Base-by-base conservation (phyloP, 2,888 invertebrate species). In the Masnerella sp. region DNA sequence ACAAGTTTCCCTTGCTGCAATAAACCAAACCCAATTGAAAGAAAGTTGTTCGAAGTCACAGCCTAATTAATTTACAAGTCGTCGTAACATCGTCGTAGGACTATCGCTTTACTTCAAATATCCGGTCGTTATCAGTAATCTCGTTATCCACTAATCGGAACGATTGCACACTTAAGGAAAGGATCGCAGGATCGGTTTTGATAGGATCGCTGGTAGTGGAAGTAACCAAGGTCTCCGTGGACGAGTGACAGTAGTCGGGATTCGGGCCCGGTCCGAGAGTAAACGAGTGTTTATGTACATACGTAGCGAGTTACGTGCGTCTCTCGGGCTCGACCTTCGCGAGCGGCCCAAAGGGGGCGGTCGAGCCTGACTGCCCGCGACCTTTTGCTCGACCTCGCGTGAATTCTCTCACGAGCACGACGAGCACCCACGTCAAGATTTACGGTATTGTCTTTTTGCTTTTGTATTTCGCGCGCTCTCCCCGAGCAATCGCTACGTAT, bases 321-420 rank as follows among this genome's bases (percentile, higher is more conserved):
- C 54, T 32, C 43, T 54, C 40, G 34, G 62, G 56, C 72, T 65
- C 74, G 75, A 73, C 77, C 76, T 77, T 78, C 77, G 72, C 78
- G 40, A 47, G 40, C 43, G 68, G 75, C 76, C 78, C 77, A 73
- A 71, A 70, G 62, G 62, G 67, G 73, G 70, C 74, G 74, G 51
- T 72, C 73, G 69, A 78, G 73, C 75, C 62, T 70, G 67, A 74
- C 75, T 68, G 70, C 69, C 65, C 65, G 62, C 71, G 77, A 78
- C 78, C 78, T 76, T 52, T 68, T 52, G 62, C 72, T 75, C 69
- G 77, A 77, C 71, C 77, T 77, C 74, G 78, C 78, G 77, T 77
- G 78, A 78, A 78, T 78, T 79, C 78, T 79, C 79, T 79, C 79
- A 78, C 79, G 80, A 79, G 74, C 40, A 49, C 69, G 61, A 61